Conservation (phyloP, 2,888 invertebrate species). For the Candidula unifasciata region DNA sequence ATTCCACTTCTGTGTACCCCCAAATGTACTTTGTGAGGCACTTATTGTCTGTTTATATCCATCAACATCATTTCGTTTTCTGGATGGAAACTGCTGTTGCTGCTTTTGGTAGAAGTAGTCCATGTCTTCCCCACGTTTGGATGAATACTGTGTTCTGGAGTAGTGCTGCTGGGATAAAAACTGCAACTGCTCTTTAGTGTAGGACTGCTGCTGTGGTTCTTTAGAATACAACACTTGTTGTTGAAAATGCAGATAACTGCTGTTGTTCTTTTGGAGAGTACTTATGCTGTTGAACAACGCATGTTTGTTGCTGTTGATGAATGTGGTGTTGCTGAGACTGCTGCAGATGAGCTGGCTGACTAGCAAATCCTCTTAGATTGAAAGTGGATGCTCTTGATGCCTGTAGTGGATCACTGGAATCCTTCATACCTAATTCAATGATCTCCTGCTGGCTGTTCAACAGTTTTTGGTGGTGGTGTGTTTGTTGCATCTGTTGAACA, state of each 20-base stretch:
- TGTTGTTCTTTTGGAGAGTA: constrained; percentile 17
- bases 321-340: constrained; percentile 38
- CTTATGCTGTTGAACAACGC: constrained; percentile 29
- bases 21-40: neutral
- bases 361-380: constrained; percentile 26
- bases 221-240: constrained; percentile 32
- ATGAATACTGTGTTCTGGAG: constrained; percentile 10
- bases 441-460: constrained; percentile 29
- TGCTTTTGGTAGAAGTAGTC: constrained; percentile 41
- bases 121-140: constrained; percentile 23
- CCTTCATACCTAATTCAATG: constrained; percentile 47
- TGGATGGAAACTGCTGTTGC: constrained; percentile 35
- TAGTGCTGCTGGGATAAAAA: constrained; percentile 37
- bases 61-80: constrained; percentile 30
- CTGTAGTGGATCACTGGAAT: constrained; percentile 49
- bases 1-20: constrained; percentile 34
- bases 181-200: constrained; percentile 35
- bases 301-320: neutral
- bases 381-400: constrained; percentile 17
- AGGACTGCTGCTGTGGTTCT: constrained; percentile 30
- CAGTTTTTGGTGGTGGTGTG: constrained; percentile 34
- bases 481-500: constrained; percentile 38
- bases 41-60: constrained; percentile 8
- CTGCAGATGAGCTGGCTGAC: neutral
- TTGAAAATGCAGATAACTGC: neutral